A percentile compares a stretch with the other conserved stretches of the same genome.
These are phyloP conservation scores for Meteorus sp. DNA, from an alignment of 1,140 invertebrate species.

Conservation along the genomic window DNA sequence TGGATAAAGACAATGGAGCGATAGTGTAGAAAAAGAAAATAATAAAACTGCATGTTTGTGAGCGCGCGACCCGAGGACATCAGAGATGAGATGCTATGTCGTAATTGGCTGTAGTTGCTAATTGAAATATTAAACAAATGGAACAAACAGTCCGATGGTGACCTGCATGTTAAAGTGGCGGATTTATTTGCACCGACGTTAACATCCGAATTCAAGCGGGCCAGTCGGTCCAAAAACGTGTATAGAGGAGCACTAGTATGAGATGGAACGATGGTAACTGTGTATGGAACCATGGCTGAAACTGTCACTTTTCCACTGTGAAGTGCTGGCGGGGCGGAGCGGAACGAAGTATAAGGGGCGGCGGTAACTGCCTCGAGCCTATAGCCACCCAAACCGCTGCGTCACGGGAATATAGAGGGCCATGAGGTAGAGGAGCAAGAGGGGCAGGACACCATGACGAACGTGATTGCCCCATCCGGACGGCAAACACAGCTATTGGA, in stretches of 20 bases:
- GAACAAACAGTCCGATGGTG: constrained; percentile 55
- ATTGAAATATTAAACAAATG: constrained; percentile 59
- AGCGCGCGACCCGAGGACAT: constrained; percentile 22
- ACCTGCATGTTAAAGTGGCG: constrained; percentile 58
- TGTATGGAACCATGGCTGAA: not conserved
- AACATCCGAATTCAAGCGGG: constrained; percentile 41
- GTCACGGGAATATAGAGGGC: constrained; percentile 26
- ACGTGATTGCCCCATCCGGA: constrained; percentile 57
- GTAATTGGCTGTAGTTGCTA: constrained; percentile 53
- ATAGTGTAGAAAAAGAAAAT: too few species aligned
- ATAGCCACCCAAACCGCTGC: constrained; percentile 32
- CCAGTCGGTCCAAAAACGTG: too few species aligned
- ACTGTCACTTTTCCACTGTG: not conserved
- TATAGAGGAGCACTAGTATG: too few species aligned
- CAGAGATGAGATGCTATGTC: constrained; percentile 34
- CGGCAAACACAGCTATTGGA: constrained; percentile 54
- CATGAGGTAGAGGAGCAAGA: constrained; percentile 28
- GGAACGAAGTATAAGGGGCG: constrained; percentile 27
- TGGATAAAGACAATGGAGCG: not conserved
- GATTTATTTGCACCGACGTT: constrained; percentile 55
- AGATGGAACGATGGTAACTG: not conserved
- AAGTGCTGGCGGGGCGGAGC: not conserved
- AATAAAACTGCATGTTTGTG: too few species aligned
- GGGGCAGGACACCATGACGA: constrained; percentile 48
- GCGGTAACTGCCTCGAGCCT: constrained; percentile 19